Conservation (phyloP, 1,140 invertebrate genomes). For the Psilanteris sp. region DNA sequence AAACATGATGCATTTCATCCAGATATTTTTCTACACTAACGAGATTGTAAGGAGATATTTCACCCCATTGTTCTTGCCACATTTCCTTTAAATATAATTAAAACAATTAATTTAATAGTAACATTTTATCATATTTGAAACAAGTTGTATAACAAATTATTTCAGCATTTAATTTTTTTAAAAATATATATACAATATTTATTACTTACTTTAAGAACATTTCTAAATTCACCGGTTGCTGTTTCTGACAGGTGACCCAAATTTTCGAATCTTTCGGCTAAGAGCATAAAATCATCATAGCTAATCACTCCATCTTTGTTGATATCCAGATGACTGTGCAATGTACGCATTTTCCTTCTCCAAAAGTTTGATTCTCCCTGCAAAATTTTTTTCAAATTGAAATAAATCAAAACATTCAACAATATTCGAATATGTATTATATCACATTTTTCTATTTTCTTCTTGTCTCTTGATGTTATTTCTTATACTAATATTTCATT, state of each 20-base stretch:
- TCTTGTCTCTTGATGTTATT: too few species aligned
- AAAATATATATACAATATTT: background rate
- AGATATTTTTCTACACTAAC: constrained; percentile 89
- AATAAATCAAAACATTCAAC: too few species aligned
- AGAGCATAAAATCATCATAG: constrained; percentile 87
- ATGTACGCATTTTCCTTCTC: constrained; percentile 91
- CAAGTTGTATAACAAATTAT: too few species aligned
- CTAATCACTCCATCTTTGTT: constrained; percentile 92
- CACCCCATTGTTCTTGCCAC: constrained; percentile 92
- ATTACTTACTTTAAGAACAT: constrained; percentile 82
- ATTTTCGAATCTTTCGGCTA: constrained; percentile 86
- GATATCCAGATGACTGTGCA: constrained; percentile 89
- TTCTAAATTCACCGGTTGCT: constrained; percentile 83
- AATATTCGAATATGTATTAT: too few species aligned
- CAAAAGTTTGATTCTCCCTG: constrained; percentile 92
- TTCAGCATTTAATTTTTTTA: background rate
- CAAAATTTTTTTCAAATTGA: too few species aligned
- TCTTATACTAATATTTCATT: too few species aligned
- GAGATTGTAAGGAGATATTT: constrained; percentile 88
- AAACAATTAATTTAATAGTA: too few species aligned
- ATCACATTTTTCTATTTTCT: too few species aligned
- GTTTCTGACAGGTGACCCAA: constrained; percentile 85
- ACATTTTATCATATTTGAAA: too few species aligned
- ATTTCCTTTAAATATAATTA: constrained; percentile 82
- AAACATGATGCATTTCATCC: constrained; percentile 88